Evolutionary conservation across 2,888 invertebrate genomes (phyloP).

Genomic region (Carterocephalus palaemon): DNA sequence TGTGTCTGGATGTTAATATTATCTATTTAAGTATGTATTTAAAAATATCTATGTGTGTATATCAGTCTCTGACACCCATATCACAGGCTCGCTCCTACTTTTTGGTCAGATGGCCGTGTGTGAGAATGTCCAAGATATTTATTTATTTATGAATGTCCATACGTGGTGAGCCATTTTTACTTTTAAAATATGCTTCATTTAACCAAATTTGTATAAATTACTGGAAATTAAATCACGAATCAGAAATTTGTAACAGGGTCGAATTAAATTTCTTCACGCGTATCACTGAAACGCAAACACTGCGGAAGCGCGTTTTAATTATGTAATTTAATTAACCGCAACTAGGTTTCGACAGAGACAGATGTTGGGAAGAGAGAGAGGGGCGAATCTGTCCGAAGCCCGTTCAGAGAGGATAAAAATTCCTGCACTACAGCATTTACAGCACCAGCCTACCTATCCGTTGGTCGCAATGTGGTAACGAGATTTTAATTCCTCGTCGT

Average conservation of each 20-base stretch:
- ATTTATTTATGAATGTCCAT: too few species aligned
- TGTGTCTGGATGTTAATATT: too few species aligned
- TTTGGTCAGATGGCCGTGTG: too few species aligned
- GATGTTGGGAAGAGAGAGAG: slow-evolving; percentile 8
- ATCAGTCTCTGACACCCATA: too few species aligned
- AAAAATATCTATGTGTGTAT: too few species aligned
- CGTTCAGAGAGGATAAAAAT: slow-evolving; percentile 18
- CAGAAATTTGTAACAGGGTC: background rate
- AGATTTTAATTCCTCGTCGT: slow-evolving; percentile 10
- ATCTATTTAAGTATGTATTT: too few species aligned
- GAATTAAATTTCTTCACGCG: slow-evolving; percentile 2
- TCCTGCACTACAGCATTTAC: slow-evolving; percentile 15
- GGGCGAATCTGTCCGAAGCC: slow-evolving; percentile 14
- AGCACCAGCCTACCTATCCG: too few species aligned
- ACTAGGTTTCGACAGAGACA: slow-evolving; percentile 31
- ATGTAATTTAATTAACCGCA: slow-evolving; percentile 34
- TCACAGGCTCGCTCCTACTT: too few species aligned
- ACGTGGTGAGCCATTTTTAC: too few species aligned
- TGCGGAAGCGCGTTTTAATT: slow-evolving; percentile 11
- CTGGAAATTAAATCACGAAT: background rate
- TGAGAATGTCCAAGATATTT: too few species aligned
- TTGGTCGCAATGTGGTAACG: slow-evolving; percentile 15
- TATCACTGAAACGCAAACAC: background rate
- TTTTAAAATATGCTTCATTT: too few species aligned
- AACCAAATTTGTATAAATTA: too few species aligned